These are phyloP conservation scores for Acrocera orbiculus DNA, from an alignment of 2,888 invertebrate species.

Conservation along the genomic window DNA sequence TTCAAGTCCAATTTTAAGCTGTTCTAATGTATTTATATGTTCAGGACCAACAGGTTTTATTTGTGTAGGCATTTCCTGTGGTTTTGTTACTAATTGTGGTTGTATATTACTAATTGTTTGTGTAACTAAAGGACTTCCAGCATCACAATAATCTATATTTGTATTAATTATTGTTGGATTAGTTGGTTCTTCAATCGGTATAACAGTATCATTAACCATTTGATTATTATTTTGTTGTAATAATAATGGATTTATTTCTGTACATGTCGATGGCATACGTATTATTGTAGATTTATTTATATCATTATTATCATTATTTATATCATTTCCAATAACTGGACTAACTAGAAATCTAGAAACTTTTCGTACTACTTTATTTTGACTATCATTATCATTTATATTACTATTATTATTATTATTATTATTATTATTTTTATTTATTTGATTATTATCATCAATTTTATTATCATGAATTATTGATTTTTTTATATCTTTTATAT, in stretches of 20 bases:
- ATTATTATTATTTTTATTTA: neutral
- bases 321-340: constrained; percentile 58
- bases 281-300: no score
- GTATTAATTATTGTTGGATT: no score
- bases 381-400: constrained; percentile 21
- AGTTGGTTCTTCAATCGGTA: no score
- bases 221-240: no score
- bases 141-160: neutral
- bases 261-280: no score
- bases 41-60: constrained; percentile 25
- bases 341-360: constrained; percentile 69
- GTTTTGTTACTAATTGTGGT: neutral
- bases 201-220: no score
- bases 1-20: constrained; percentile 38
- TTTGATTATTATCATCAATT: neutral
- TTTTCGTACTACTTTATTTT: constrained; percentile 44
- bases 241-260: no score
- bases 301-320: no score
- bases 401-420: no score
- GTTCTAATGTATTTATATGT: constrained; percentile 37
- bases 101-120: neutral
- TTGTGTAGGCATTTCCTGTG: neutral
- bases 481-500: neutral
- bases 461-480: neutral
- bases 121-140: neutral